A percentile compares a stretch with the other conserved stretches of the same genome.
phyloP scores from a whole-genome alignment of 1,140 invertebrate species.

The Heliconius himera region DNA sequence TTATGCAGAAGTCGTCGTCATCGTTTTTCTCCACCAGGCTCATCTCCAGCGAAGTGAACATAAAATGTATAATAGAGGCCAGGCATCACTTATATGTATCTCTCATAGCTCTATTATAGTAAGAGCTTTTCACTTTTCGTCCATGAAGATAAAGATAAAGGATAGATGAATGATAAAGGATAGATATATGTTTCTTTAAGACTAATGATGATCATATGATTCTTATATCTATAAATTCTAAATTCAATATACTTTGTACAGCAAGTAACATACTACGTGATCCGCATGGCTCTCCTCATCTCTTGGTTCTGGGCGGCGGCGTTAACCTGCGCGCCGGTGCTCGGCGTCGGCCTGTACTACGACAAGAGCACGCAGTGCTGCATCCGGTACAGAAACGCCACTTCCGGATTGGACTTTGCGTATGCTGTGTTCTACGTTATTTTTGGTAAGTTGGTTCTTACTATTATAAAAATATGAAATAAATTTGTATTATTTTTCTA shows the following conservation, averaged over 20 bases:
- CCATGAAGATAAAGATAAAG: no score
- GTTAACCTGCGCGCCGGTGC: slow-evolving; percentile 88
- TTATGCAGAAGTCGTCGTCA: no score
- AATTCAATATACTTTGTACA: slow-evolving; percentile 58
- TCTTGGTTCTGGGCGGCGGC: slow-evolving; percentile 87
- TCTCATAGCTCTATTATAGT: no score
- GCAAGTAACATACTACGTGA: slow-evolving; percentile 90
- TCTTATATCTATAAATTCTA: neutral
- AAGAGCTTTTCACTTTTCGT: no score
- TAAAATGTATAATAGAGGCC: no score
- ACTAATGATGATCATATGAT: no score
- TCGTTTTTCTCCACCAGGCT: no score
- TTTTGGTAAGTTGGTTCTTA: slow-evolving; percentile 83
- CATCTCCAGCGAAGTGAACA: no score
- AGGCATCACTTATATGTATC: no score
- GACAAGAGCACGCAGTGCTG: slow-evolving; percentile 82
- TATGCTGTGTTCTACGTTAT: slow-evolving; percentile 91
- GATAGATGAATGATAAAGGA: no score
- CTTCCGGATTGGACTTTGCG: slow-evolving; percentile 83
- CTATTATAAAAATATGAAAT: neutral
- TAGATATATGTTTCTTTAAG: no score
- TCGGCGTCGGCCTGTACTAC: slow-evolving; percentile 91
- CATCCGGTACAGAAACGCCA: slow-evolving; percentile 87
- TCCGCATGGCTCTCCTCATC: slow-evolving; percentile 86
- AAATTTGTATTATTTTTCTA: no score